These are phyloP conservation scores for Sclerurus mexicanus DNA, from an alignment of 2,113 vertebrate species.

Conservation along the genomic window DNA sequence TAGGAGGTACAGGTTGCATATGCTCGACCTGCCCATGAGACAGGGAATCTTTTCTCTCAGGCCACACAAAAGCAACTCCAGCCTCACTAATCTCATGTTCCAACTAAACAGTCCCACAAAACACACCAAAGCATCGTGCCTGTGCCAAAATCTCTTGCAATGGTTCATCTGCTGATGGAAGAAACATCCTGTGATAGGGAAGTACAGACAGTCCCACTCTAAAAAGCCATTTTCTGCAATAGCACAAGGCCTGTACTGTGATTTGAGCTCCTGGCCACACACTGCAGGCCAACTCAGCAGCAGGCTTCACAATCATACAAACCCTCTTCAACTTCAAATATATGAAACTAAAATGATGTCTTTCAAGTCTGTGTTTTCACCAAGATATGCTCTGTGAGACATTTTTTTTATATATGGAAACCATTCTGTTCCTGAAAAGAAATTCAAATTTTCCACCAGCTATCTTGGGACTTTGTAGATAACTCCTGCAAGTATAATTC, in stretches of 20 bases:
- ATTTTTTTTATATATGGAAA: background rate
- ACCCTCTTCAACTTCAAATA: background rate
- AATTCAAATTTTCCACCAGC: background rate
- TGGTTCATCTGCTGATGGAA: background rate
- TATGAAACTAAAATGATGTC: background rate
- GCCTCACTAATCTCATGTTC: background rate
- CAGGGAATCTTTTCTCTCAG: background rate
- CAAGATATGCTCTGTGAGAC: background rate
- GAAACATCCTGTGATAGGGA: background rate
- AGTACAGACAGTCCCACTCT: background rate
- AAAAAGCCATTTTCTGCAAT: background rate
- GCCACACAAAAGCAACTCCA: background rate
- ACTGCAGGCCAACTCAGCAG: background rate
- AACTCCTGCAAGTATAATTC: background rate
- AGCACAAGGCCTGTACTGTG: background rate
- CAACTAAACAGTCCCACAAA: background rate
- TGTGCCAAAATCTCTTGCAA: background rate
- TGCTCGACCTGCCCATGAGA: rapidly evolving
- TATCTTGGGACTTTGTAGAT: background rate
- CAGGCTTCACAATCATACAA: background rate
- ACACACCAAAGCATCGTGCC: background rate
- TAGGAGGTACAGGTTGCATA: background rate
- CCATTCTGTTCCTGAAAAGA: background rate
- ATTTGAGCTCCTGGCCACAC: background rate
- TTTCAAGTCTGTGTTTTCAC: background rate